Evolutionary conservation across 2,113 vertebrate species (phyloP).

Genomic region (Sminthopsis crassicaudata): DNA sequence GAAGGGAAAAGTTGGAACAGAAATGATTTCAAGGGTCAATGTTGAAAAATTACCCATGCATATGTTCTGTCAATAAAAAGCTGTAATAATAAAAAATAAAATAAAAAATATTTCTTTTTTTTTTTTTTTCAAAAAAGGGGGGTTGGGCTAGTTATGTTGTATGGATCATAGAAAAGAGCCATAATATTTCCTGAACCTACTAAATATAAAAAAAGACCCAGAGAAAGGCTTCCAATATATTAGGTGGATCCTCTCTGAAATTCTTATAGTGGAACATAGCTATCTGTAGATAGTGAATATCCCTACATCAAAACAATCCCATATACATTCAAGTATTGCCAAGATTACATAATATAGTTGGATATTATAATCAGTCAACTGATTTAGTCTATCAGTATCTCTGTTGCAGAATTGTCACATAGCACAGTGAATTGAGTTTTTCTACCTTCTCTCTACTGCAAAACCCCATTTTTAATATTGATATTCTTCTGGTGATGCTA

Average conservation of each 20-base stretch:
- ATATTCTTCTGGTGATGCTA: not conserved
- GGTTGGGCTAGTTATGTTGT: not conserved
- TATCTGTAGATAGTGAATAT: not conserved
- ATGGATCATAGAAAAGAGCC: not conserved
- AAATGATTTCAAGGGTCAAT: too few relatives aligned
- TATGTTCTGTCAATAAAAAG: too few relatives aligned
- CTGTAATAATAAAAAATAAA: too few relatives aligned
- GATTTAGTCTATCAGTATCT: not conserved
- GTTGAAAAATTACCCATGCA: too few relatives aligned
- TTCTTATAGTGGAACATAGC: not conserved
- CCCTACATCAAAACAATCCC: not conserved
- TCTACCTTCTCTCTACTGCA: not conserved
- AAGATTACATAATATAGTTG: not conserved
- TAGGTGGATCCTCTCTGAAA: not conserved
- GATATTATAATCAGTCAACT: not conserved
- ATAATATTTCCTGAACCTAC: not conserved
- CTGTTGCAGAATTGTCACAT: not conserved
- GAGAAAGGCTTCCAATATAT: not conserved
- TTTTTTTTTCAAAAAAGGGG: too few relatives aligned
- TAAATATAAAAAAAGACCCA: not conserved
- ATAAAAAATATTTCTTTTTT: too few relatives aligned
- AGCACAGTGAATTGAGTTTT: not conserved
- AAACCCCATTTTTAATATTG: not conserved
- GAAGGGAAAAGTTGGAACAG: too few relatives aligned
- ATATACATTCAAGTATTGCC: not conserved